Conservation (phyloP, 2,888 invertebrate species). For the Didymodactylos carnosus region DNA sequence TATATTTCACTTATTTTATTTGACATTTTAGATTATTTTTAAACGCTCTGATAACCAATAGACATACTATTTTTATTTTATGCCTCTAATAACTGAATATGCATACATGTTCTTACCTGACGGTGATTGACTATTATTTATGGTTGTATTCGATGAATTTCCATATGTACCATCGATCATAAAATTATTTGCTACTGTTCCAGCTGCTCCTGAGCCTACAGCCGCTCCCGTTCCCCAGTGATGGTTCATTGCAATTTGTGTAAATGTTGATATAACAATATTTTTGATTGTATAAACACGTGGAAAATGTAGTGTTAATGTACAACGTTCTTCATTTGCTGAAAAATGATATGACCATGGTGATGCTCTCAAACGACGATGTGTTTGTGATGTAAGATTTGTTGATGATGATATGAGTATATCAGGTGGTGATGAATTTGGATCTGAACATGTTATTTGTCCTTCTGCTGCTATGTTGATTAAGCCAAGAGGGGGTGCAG, state of each 20-base stretch:
- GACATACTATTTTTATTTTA: no score
- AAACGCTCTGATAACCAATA: no score
- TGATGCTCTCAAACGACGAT: conserved; percentile 62
- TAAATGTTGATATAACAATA: conserved; percentile 64
- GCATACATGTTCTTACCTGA: no score
- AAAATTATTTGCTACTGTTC: no score
- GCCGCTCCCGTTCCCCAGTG: no score
- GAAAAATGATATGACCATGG: conserved; percentile 93
- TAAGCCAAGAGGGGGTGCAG: no score
- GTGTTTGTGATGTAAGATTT: conserved; percentile 37
- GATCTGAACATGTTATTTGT: background rate
- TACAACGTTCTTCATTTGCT: conserved; percentile 62
- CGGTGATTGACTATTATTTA: background rate
- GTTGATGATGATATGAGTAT: background rate
- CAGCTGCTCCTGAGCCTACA: no score
- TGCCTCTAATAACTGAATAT: no score
- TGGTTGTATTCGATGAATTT: no score
- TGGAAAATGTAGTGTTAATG: conserved; percentile 63
- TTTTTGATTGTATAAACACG: conserved; percentile 68
- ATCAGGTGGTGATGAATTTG: background rate
- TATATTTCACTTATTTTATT: no score
- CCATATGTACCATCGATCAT: no score
- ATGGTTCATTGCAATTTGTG: conserved; percentile 23
- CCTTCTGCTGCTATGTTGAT: background rate
- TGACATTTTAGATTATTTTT: no score